phyloP scores from a whole-genome alignment of 1,140 invertebrate genomes.

The Ceratosolen solmsi region DNA sequence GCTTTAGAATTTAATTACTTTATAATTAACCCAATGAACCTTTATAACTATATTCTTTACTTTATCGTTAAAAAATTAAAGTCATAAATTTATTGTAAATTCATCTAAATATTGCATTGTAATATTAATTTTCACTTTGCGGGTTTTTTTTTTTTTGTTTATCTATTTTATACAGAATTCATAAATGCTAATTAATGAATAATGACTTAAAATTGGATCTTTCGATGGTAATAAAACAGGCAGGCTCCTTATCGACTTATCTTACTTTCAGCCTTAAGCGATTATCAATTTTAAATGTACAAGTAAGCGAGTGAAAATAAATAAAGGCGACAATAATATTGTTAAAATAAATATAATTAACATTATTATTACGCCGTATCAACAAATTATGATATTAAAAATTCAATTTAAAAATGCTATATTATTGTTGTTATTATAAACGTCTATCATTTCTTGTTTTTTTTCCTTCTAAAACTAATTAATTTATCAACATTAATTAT shows the following conservation, averaged over 20 bases:
- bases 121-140: background rate
- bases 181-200: background rate
- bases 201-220: background rate
- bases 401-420: background rate
- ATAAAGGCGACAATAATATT: background rate
- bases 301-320: background rate
- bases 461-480: constrained; percentile 13
- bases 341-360: background rate
- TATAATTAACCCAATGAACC: background rate
- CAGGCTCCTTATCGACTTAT: background rate
- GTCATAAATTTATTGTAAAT: constrained; percentile 37
- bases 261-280: background rate
- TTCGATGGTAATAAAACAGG: constrained; percentile 15
- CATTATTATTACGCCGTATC: background rate
- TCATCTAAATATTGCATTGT: constrained; percentile 19
- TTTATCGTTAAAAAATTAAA: constrained; percentile 24
- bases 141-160: constrained; percentile 12
- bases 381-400: constrained; percentile 20
- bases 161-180: background rate
- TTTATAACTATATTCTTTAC: constrained; percentile 18
- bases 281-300: constrained; percentile 30
- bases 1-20: background rate
- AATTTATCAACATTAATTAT: constrained; percentile 7
- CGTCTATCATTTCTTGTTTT: background rate
- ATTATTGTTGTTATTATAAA: no score